Evolutionary conservation across 2,113 vertebrate species (phyloP).

Genomic region (Natator depressus): DNA sequence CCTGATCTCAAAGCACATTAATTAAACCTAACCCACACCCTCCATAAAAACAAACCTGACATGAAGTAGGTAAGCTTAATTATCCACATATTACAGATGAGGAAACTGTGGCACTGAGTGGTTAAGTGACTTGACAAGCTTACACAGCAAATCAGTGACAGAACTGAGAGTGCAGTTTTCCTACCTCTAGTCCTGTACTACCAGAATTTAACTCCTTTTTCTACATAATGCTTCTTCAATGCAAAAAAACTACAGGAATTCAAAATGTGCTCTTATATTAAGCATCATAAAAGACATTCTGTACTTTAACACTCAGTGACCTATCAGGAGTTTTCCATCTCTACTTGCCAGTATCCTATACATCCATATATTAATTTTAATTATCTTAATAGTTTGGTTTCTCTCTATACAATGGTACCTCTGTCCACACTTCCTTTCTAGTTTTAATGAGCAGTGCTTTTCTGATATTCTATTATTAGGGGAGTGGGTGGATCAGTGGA

Average conservation of each 20-base stretch:
- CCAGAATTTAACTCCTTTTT: neutral
- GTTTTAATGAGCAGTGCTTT: neutral
- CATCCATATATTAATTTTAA: neutral
- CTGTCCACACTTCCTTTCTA: neutral
- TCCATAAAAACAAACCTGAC: neutral
- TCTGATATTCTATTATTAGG: neutral
- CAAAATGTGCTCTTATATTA: neutral
- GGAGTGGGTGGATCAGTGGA: neutral
- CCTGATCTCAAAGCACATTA: neutral
- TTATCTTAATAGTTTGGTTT: neutral
- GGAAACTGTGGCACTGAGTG: neutral
- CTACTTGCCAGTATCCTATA: neutral
- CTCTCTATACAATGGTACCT: neutral
- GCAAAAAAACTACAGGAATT: neutral
- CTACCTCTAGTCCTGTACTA: neutral
- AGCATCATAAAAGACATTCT: neutral
- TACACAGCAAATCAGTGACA: neutral
- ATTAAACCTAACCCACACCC: neutral
- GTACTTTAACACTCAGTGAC: neutral
- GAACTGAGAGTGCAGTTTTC: neutral
- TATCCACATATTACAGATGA: neutral
- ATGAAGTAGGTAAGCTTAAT: neutral
- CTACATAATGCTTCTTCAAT: neutral
- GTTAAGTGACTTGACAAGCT: neutral
- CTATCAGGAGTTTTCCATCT: neutral